A percentile compares a stretch with the other conserved stretches of the same genome.
Evolutionary conservation across 2,797 vertebrate genomes (phyloP).

Genomic region (Gadopsis bispinosus): DNA sequence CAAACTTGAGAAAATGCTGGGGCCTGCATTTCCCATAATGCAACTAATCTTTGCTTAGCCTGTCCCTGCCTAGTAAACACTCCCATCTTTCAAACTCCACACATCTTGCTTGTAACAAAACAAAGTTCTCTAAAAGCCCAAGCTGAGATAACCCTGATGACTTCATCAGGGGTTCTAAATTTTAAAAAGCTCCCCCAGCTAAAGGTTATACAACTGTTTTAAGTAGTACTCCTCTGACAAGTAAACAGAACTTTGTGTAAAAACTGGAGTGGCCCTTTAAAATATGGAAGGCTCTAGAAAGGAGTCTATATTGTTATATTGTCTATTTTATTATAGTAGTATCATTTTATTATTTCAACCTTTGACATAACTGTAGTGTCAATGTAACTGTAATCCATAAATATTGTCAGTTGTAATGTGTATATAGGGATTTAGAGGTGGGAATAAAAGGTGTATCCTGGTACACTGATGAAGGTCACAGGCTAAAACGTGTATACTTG

Average conservation of each 20-base stretch:
- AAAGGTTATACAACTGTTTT: not conserved
- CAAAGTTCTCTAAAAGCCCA: not conserved
- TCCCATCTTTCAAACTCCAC: not conserved
- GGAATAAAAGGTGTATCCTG: conserved; percentile 18
- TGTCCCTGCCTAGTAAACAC: not conserved
- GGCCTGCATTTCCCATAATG: not conserved
- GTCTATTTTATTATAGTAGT: not conserved
- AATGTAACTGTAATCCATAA: conserved; percentile 4
- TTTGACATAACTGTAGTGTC: not conserved
- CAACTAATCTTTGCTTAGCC: not conserved
- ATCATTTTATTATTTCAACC: not conserved
- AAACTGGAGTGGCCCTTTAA: not conserved
- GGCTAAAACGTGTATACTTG: conserved; percentile 33
- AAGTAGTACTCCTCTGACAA: not conserved
- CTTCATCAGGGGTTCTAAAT: not conserved
- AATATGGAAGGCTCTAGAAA: not conserved
- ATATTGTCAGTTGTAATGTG: not conserved
- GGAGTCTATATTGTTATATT: not conserved
- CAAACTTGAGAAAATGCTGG: not conserved
- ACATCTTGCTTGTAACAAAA: not conserved
- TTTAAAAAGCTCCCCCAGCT: not conserved
- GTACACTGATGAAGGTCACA: conserved; percentile 49
- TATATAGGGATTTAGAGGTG: conserved; percentile 27
- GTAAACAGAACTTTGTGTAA: not conserved
- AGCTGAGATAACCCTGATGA: not conserved